phyloP scores from a whole-genome alignment of 2,888 invertebrate species.

The Epinotia demarniana region DNA sequence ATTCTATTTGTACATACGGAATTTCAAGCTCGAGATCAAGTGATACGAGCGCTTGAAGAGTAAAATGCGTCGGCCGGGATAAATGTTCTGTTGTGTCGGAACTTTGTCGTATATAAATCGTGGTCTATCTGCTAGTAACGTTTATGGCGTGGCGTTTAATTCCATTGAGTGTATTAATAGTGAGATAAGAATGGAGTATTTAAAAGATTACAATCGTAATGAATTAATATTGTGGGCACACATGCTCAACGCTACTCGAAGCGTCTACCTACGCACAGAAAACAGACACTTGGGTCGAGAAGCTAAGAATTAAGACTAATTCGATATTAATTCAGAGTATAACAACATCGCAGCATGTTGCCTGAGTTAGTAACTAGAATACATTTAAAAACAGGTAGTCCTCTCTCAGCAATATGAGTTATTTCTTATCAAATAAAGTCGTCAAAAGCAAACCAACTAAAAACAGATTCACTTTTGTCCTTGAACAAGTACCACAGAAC shows the following conservation, averaged over 20 bases:
- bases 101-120: constrained; percentile 43
- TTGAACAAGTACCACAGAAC: constrained; percentile 21
- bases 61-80: constrained; percentile 54
- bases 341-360: background rate
- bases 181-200: constrained; percentile 25
- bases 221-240: constrained; percentile 32
- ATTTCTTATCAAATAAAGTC: background rate
- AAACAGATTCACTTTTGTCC: constrained; percentile 25
- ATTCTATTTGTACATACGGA: constrained; percentile 50
- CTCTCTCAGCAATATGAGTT: too few species aligned
- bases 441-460: background rate
- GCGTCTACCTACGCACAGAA: constrained; percentile 27
- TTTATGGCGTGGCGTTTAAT: constrained; percentile 28
- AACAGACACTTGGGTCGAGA: background rate
- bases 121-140: constrained; percentile 25
- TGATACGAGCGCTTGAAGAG: constrained; percentile 49
- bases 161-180: constrained; percentile 32
- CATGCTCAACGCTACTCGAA: constrained; percentile 18
- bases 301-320: constrained; percentile 11
- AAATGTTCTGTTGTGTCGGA: constrained; percentile 54
- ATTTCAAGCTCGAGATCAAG: constrained; percentile 50
- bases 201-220: constrained; percentile 27
- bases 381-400: too few species aligned
- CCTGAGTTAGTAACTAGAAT: too few species aligned
- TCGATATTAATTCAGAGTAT: background rate